A percentile compares a stretch with the other conserved stretches of the same genome.
Evolutionary conservation across 1,140 invertebrate genomes (phyloP).

Genomic region (Eupristina koningsbergeri): DNA sequence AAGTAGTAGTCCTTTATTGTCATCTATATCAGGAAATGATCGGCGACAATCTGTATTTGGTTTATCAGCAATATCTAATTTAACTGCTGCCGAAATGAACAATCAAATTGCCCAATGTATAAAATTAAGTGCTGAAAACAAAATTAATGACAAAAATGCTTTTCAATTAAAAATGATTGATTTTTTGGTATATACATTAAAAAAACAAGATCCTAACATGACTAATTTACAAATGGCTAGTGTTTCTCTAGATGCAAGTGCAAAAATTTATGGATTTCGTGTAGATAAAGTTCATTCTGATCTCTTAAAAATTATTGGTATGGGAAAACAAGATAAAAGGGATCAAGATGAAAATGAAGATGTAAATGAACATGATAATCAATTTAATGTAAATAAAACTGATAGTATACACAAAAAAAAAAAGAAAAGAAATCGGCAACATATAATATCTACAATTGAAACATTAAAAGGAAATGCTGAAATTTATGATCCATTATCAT

Average conservation of each 20-base stretch:
- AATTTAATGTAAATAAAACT: conserved; percentile 51
- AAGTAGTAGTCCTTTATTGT: neutral
- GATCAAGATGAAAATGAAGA: conserved; percentile 65
- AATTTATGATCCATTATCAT: conserved; percentile 58
- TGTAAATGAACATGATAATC: conserved; percentile 57
- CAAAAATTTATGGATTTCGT: conserved; percentile 86
- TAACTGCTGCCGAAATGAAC: conserved; percentile 66
- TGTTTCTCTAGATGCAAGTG: conserved; percentile 85
- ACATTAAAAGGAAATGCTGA: conserved; percentile 68
- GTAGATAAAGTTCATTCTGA: conserved; percentile 86
- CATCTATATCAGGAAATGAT: conserved; percentile 28
- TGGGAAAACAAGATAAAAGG: conserved; percentile 73
- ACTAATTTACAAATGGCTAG: conserved; percentile 84
- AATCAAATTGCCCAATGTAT: conserved; percentile 77
- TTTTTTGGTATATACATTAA: conserved; percentile 82
- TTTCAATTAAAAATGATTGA: conserved; percentile 89
- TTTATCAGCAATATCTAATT: conserved; percentile 55
- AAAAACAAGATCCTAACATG: conserved; percentile 78
- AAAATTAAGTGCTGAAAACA: conserved; percentile 78
- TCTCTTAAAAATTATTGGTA: conserved; percentile 83
- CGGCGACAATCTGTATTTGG: conserved; percentile 60
- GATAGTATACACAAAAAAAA: conserved; percentile 60
- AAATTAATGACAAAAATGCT: conserved; percentile 89
- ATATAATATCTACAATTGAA: conserved; percentile 67
- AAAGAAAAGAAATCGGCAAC: conserved; percentile 60